phyloP scores from a whole-genome alignment of 30 jellyfish, hydroid and myxozoan genomes.

The Clytia hemisphaerica region DNA sequence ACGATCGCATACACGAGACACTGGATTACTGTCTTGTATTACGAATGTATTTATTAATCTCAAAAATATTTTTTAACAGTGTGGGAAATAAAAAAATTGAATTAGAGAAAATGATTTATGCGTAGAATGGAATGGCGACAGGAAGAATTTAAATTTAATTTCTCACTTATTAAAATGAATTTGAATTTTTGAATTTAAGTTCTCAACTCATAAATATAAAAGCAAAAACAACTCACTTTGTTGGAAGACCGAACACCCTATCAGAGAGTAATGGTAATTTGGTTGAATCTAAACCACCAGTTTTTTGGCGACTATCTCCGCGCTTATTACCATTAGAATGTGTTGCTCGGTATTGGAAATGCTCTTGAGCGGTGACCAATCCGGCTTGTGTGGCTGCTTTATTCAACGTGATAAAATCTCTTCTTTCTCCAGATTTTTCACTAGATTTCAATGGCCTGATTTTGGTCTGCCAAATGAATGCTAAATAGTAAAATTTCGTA shows the following conservation, averaged over 20 bases:
- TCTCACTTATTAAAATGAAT: neutral
- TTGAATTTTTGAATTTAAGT: neutral
- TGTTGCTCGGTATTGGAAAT: constrained; percentile 72
- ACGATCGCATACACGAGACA: no score
- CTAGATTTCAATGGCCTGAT: no score
- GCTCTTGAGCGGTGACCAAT: constrained; percentile 85
- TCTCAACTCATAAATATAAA: neutral
- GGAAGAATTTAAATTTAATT: neutral
- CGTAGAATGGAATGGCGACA: no score
- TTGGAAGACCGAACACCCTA: constrained; percentile 84
- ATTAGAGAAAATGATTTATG: no score
- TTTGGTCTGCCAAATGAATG: constrained; percentile 52
- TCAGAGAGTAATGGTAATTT: constrained; percentile 46
- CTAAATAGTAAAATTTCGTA: constrained; percentile 8
- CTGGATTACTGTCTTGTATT: no score
- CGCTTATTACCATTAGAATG: constrained; percentile 15
- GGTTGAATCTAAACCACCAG: neutral
- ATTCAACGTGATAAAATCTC: constrained; percentile 71
- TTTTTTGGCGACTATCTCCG: neutral
- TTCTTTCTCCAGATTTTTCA: no score
- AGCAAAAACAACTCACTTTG: constrained; percentile 60
- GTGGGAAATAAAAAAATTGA: no score
- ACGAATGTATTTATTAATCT: no score
- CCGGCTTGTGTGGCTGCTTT: constrained; percentile 96
- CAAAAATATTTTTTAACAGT: no score